Conservation (phyloP, 2,888 invertebrate genomes). For the Dasypolia templi region DNA sequence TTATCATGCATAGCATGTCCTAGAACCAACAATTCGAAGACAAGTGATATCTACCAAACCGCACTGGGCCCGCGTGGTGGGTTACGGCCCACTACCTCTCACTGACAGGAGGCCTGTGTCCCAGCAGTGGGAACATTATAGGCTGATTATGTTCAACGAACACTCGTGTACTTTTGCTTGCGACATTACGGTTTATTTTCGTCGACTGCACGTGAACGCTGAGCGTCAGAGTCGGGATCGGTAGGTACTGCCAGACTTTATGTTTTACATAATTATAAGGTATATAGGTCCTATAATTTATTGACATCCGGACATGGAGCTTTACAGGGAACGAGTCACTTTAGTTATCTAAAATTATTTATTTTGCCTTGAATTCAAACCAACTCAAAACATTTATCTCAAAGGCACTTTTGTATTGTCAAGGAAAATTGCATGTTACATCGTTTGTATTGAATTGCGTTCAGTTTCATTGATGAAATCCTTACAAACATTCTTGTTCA, state of each 20-base stretch:
- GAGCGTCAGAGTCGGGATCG: slow-evolving; percentile 10
- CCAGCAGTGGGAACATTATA: too few species aligned
- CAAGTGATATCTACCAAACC: too few species aligned
- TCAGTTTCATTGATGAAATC: too few species aligned
- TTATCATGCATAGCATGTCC: too few species aligned
- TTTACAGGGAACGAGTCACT: neutral
- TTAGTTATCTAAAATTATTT: neutral
- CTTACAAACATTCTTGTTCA: too few species aligned
- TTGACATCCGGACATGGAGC: neutral
- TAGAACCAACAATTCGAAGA: too few species aligned
- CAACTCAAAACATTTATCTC: neutral
- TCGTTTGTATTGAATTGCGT: too few species aligned
- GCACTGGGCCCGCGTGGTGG: too few species aligned
- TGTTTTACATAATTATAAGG: slow-evolving; percentile 22
- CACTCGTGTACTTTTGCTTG: slow-evolving; percentile 39
- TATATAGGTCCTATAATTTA: neutral
- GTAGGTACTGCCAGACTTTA: slow-evolving; percentile 67
- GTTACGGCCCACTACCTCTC: too few species aligned
- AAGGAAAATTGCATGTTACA: neutral
- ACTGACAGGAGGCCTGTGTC: too few species aligned
- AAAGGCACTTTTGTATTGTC: neutral
- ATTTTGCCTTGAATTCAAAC: neutral
- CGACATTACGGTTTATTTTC: slow-evolving; percentile 78
- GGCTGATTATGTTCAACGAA: too few species aligned
- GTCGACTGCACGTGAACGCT: slow-evolving; percentile 73